These are phyloP conservation scores for Ochropleura leucogaster DNA, from an alignment of 2,888 invertebrate species.

Conservation along the genomic window DNA sequence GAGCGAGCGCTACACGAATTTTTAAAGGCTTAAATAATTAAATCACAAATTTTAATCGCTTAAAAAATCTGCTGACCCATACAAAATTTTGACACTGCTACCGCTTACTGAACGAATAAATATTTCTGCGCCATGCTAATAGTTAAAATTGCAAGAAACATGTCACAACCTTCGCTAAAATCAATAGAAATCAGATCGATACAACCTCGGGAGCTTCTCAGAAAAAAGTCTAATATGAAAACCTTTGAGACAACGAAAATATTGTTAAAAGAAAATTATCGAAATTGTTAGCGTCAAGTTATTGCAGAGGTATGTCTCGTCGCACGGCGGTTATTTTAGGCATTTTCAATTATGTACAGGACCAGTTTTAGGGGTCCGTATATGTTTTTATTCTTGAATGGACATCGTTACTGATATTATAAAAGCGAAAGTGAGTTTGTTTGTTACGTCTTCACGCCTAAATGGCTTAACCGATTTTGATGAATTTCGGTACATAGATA, in stretches of 20 bases:
- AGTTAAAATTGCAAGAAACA: slow-evolving; percentile 11
- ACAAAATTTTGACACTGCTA: no score
- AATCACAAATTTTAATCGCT: no score
- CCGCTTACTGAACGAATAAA: not conserved
- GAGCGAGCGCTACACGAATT: no score
- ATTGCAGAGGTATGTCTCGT: slow-evolving; percentile 71
- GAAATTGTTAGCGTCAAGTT: slow-evolving; percentile 79
- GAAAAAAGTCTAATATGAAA: slow-evolving; percentile 48
- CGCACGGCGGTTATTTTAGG: slow-evolving; percentile 82
- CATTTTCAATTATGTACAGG: slow-evolving; percentile 86
- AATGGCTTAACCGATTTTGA: no score
- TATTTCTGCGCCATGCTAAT: not conserved
- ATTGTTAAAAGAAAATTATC: slow-evolving; percentile 76
- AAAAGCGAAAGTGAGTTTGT: no score
- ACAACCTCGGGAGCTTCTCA: slow-evolving; percentile 37
- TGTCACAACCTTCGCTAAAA: slow-evolving; percentile 25
- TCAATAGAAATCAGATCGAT: slow-evolving; percentile 46
- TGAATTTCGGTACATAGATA: no score
- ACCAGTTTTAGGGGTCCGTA: slow-evolving; percentile 53
- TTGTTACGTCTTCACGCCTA: no score
- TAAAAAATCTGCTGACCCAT: no score
- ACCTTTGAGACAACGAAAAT: slow-evolving; percentile 70
- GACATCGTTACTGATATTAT: no score
- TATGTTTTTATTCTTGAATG: not conserved
- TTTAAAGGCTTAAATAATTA: no score